Percentiles rank a stretch among this genome's conserved stretches.
Conservation (phyloP, 2,113 vertebrate species). For the Felis chaus region DNA sequence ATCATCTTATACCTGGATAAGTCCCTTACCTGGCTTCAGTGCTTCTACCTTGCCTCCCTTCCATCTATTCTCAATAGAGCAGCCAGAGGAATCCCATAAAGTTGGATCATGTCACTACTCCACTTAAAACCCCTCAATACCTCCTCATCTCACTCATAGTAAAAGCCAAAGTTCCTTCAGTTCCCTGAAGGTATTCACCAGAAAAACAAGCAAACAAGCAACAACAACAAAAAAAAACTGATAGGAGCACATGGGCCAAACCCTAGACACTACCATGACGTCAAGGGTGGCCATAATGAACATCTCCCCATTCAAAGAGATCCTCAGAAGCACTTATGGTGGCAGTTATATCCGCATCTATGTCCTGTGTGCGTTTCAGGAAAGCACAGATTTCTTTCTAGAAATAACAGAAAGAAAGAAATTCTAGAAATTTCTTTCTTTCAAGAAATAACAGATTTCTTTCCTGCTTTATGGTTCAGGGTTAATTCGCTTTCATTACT, state of each 20-base stretch:
- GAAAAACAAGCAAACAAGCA: background rate
- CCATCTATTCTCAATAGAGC: background rate
- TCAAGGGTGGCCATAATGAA: background rate
- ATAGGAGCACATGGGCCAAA: background rate
- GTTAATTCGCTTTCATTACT: conserved; percentile 22
- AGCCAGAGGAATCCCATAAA: background rate
- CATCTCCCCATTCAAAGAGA: background rate
- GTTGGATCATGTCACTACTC: background rate
- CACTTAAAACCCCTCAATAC: background rate
- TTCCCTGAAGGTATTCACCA: background rate
- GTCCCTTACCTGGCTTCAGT: background rate
- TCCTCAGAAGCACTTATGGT: background rate
- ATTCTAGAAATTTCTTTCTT: too few relatives aligned
- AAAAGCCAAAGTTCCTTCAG: background rate
- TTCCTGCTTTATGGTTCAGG: background rate
- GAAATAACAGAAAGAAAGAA: too few relatives aligned
- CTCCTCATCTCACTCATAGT: background rate
- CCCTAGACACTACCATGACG: background rate
- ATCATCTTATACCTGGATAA: background rate
- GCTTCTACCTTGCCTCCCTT: background rate
- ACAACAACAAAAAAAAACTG: background rate
- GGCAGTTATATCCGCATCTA: background rate
- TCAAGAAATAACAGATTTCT: background rate
- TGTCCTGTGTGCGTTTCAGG: background rate
- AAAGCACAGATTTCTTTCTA: background rate